Conservation (phyloP, 2,113 vertebrate genomes). For the Chinchilla lanigera region DNA sequence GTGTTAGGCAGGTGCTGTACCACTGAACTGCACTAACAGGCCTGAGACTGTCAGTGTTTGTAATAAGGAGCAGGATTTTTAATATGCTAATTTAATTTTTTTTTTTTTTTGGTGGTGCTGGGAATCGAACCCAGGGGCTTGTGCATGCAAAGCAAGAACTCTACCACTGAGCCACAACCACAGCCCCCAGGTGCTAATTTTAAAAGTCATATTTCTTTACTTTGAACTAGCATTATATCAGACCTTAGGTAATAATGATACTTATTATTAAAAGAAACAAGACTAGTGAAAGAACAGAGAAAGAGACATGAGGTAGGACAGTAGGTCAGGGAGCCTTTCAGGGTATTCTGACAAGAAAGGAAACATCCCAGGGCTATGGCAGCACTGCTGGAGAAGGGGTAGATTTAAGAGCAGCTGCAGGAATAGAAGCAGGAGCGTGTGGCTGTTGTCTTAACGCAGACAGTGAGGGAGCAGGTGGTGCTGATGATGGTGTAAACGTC, state of each 20-base stretch:
- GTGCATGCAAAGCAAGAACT: not conserved
- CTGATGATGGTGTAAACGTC: not conserved
- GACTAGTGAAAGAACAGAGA: not conserved
- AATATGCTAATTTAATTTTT: not conserved
- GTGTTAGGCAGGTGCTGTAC: not conserved
- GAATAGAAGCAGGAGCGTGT: not conserved
- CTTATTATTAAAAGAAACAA: not conserved
- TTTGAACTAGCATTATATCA: conserved; percentile 19
- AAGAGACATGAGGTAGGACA: not conserved
- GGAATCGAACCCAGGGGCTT: not conserved
- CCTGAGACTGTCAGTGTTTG: not conserved
- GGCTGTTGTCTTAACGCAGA: not conserved
- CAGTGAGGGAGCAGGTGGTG: not conserved
- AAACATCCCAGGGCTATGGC: not conserved
- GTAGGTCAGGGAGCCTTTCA: not conserved
- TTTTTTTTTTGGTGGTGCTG: not conserved
- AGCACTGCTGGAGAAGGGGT: not conserved
- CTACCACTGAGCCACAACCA: not conserved
- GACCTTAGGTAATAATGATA: conserved; percentile 4
- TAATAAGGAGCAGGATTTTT: not conserved
- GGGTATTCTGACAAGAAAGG: not conserved
- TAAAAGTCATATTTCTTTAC: conserved; percentile 30
- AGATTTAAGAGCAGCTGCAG: not conserved
- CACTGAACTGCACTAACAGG: not conserved
- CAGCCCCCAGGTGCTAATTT: not conserved